Evolutionary conservation across 1,140 invertebrate genomes (phyloP), one percentile per base, ranked within the genome.

Genomic region (Aphis craccivora): DNA sequence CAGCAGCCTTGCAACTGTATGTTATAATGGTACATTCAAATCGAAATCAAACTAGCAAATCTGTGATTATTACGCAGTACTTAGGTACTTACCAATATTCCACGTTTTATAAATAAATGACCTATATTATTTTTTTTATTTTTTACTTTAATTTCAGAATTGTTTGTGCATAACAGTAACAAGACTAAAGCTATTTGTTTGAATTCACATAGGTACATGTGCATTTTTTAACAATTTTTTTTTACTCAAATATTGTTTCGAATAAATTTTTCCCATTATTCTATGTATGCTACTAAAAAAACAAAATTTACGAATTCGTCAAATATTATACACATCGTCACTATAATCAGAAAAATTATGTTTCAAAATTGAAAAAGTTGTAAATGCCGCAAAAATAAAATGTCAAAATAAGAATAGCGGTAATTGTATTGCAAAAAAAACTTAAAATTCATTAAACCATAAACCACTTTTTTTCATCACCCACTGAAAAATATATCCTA

Each of bases 311-410:
- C 22, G 40, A 40, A 40, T 86, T 53, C 76, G 76, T 35, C 45
- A 84, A n/a, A 83, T 92, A 51, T 83, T 48, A 45, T 43, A 23
- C 9, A 55, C 91, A 18, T 30, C 51, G 9, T 18, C 55, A 9
- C 37, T 83, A 91, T 67, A 87, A 25, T 83, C 81, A 3, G 81
- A 93, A 55, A 97, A 98, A 95, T 96, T 97, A 67, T 98, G 97
- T 4, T 99, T 98, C 0, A 99, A 99, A 96, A 97, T 99, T 25
- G 98, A 99, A 96, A 97, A 97, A 93, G 97, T 98, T 30, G 97
- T 99, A 25, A 97, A 98, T 95, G 97, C 96, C 94, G 95, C 99
- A 51, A 98, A 98, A 95, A 96, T 97, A 94, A 96, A 97, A 93
- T 96, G 96, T 94, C 89, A 93, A 55, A 97, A 97, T 95, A 45